phyloP scores from a whole-genome alignment of 2,888 invertebrate species.

The Lordiphosa andalusiaca region DNA sequence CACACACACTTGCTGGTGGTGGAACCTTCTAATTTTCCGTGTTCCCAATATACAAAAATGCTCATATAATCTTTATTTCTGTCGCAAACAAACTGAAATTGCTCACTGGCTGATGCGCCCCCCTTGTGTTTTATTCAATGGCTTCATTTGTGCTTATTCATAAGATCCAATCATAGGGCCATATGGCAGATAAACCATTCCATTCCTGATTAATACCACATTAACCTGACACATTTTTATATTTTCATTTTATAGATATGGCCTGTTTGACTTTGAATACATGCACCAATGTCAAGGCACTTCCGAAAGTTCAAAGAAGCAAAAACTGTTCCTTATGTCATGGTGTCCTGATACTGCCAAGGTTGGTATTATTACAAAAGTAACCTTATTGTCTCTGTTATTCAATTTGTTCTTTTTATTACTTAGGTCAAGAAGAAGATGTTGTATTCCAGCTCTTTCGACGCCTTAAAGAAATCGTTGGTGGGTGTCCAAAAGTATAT shows the following conservation, averaged over 20 bases:
- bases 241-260: slow-evolving; percentile 84
- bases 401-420: slow-evolving; percentile 8
- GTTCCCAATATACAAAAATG: too few species aligned
- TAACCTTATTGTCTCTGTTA: neutral
- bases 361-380: slow-evolving; percentile 78
- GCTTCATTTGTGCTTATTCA: neutral
- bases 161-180: neutral
- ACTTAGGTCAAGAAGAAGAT: slow-evolving; percentile 88
- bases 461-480: slow-evolving; percentile 97
- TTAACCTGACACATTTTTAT: neutral
- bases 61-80: too few species aligned
- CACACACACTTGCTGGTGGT: too few species aligned
- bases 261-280: slow-evolving; percentile 98
- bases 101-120: too few species aligned
- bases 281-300: slow-evolving; percentile 98
- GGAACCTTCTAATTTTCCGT: too few species aligned
- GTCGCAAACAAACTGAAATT: too few species aligned
- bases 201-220: neutral
- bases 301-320: slow-evolving; percentile 97
- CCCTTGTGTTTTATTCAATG: too few species aligned
- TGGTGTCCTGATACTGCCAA: slow-evolving; percentile 99
- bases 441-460: slow-evolving; percentile 96
- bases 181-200: too few species aligned
- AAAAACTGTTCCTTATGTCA: slow-evolving; percentile 98
- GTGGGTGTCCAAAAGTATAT: slow-evolving; percentile 98